Evolutionary conservation across 2,797 vertebrate species (phyloP).

Genomic region (Agapornis canus): DNA sequence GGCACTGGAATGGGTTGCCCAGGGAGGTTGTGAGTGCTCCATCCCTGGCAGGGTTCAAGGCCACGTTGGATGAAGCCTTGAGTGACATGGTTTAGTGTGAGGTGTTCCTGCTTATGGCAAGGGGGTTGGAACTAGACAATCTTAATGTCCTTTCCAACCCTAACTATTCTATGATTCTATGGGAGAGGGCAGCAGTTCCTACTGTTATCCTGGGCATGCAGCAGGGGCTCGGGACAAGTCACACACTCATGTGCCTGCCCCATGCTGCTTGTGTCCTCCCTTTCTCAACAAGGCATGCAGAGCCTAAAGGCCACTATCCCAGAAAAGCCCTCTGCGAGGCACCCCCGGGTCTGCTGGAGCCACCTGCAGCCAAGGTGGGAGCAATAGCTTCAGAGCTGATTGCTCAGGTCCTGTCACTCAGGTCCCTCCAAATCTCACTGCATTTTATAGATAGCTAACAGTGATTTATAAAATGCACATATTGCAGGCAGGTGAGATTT

Average conservation of each 20-base stretch:
- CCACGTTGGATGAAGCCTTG: too few relatives aligned
- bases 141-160: too few relatives aligned
- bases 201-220: neutral
- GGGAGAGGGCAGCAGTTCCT: neutral
- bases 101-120: too few relatives aligned
- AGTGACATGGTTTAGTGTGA: too few relatives aligned
- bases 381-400: neutral
- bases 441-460: neutral
- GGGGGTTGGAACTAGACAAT: too few relatives aligned
- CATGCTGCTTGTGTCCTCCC: neutral
- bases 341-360: neutral
- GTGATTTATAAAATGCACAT: neutral
- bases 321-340: accelerated
- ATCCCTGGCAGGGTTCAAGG: too few relatives aligned
- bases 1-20: too few relatives aligned
- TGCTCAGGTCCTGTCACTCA: neutral
- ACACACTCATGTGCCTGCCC: neutral
- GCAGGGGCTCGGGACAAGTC: accelerated
- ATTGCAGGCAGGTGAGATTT: neutral
- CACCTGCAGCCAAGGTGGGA: accelerated
- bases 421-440: neutral
- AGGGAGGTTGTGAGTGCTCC: too few relatives aligned
- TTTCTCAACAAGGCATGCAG: neutral
- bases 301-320: neutral
- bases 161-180: too few relatives aligned